These are phyloP conservation scores for Crepidodera aurea DNA, from an alignment of 2,888 invertebrate species.

Conservation along the genomic window DNA sequence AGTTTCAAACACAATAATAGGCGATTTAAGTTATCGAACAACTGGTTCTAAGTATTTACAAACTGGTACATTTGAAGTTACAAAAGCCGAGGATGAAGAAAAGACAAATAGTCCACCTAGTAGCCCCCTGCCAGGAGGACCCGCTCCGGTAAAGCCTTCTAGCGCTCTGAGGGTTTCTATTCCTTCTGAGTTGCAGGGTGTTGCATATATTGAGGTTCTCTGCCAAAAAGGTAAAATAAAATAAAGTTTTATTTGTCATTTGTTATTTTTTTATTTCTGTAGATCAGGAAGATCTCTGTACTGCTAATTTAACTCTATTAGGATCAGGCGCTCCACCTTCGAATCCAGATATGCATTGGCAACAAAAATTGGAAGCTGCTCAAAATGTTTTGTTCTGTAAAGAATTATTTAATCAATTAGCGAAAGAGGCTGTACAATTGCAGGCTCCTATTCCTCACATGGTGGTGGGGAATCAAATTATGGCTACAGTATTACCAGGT, in stretches of 20 bases:
- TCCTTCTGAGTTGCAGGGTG: conserved; percentile 93
- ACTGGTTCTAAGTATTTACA: conserved; percentile 95
- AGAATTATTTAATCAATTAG: conserved; percentile 92
- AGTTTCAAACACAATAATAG: conserved; percentile 93
- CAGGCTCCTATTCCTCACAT: conserved; percentile 95
- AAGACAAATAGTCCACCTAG: conserved; percentile 62
- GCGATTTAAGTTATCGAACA: conserved; percentile 94
- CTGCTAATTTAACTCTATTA: conserved; percentile 80
- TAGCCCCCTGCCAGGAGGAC: conserved; percentile 58
- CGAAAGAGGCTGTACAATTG: conserved; percentile 92
- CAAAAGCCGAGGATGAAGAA: conserved; percentile 87
- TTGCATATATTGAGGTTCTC: conserved; percentile 94
- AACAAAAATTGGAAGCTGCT: conserved; percentile 94
- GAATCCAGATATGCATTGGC: conserved; percentile 88
- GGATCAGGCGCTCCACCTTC: conserved; percentile 77
- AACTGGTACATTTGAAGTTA: conserved; percentile 77
- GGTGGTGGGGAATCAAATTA: conserved; percentile 96
- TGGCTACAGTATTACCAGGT: conserved; percentile 92
- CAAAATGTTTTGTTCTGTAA: conserved; percentile 98
- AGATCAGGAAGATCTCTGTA: conserved; percentile 92
- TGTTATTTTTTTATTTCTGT: conserved; percentile 33
- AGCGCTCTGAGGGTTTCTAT: conserved; percentile 91
- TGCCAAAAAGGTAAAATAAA: conserved; percentile 81
- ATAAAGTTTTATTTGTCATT: background rate
- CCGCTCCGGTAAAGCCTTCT: conserved; percentile 65